Evolutionary conservation across 2,113 vertebrate species (phyloP).

Genomic region (Tamias sibiricus): DNA sequence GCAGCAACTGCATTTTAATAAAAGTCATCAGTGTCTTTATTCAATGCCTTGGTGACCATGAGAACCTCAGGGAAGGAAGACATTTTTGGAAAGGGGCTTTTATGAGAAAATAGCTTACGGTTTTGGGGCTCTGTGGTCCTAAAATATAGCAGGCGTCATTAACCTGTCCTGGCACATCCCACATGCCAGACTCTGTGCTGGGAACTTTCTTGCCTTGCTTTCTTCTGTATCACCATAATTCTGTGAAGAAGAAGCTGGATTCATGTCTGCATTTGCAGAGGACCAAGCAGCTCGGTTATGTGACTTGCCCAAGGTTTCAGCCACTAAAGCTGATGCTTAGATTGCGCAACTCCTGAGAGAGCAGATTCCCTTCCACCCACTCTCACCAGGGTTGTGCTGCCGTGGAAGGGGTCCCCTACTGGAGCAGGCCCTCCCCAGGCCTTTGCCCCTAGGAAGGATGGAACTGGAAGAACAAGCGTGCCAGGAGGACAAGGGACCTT

Average conservation of each 20-base stretch:
- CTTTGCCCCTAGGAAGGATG: not conserved
- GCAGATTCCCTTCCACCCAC: not conserved
- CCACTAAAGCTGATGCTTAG: not conserved
- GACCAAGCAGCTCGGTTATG: not conserved
- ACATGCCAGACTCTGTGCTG: not conserved
- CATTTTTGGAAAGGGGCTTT: constrained; percentile 4
- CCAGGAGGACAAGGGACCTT: too few species aligned
- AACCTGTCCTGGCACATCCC: not conserved
- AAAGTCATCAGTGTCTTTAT: not conserved
- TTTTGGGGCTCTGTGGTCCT: not conserved
- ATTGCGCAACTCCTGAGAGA: not conserved
- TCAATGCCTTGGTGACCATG: not conserved
- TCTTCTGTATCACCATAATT: not conserved
- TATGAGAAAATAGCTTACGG: not conserved
- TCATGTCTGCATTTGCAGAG: not conserved
- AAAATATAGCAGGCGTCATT: not conserved
- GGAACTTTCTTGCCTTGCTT: not conserved
- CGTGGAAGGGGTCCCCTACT: not conserved
- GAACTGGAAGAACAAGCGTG: not conserved
- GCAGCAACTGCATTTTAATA: not conserved
- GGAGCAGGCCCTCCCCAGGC: not conserved
- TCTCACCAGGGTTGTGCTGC: not conserved
- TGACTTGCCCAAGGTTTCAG: not conserved
- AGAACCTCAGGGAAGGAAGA: not conserved
- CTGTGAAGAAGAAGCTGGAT: not conserved